Evolutionary conservation across 2,797 vertebrate genomes (phyloP).

Genomic region (Agapornis canus): DNA sequence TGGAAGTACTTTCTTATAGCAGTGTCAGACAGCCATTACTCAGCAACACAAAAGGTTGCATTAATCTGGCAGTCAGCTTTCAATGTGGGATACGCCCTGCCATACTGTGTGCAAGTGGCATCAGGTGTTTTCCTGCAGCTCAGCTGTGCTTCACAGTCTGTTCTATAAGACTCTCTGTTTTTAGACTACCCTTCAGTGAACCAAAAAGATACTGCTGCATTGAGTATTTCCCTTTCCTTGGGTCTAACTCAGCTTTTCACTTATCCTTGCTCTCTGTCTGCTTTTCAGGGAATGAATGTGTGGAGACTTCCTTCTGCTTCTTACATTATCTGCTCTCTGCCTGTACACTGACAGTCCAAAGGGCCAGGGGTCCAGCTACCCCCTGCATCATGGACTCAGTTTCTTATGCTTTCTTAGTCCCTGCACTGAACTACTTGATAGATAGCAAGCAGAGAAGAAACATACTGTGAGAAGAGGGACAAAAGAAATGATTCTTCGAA

Average conservation of each 20-base stretch:
- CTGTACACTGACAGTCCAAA: neutral
- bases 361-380: neutral
- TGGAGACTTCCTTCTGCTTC: neutral
- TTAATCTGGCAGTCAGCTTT: neutral
- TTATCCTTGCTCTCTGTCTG: neutral
- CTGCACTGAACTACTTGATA: neutral
- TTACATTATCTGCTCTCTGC: neutral
- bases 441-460: neutral
- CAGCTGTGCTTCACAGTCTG: neutral
- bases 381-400: neutral
- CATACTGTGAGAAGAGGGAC: neutral
- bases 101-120: neutral
- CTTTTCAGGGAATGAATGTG: neutral
- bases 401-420: neutral
- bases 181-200: neutral
- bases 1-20: neutral
- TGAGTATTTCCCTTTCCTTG: neutral
- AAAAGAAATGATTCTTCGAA: neutral
- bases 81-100: neutral
- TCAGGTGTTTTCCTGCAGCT: neutral
- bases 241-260: neutral
- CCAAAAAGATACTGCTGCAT: neutral
- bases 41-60: neutral
- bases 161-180: neutral
- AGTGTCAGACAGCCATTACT: neutral